Evolutionary conservation across 2,797 vertebrate species (phyloP).

Genomic region (Gymnoscopelus microlampas): DNA sequence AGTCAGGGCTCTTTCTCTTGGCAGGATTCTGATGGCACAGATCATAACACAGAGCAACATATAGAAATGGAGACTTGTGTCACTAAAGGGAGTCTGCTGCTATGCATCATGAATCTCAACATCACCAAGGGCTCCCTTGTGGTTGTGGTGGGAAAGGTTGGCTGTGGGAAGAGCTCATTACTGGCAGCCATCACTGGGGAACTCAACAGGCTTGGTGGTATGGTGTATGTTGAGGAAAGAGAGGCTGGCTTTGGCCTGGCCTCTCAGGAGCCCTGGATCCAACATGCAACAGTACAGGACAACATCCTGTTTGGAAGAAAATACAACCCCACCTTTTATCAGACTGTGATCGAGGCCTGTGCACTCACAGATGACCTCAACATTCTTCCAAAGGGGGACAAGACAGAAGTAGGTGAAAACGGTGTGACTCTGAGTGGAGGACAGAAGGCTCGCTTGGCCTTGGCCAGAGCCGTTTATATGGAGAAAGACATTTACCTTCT

Average conservation of each 20-base stretch:
- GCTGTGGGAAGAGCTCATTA: conserved; percentile 94
- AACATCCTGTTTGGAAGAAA: conserved; percentile 94
- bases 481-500: conserved; percentile 96
- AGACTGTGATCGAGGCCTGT: conserved; percentile 90
- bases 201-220: conserved; percentile 84
- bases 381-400: conserved; percentile 89
- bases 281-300: conserved; percentile 90
- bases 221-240: conserved; percentile 80
- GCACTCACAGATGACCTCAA: conserved; percentile 90
- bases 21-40: conserved; percentile 58
- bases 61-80: conserved; percentile 18
- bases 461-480: conserved; percentile 96
- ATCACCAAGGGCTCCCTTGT: conserved; percentile 89
- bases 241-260: conserved; percentile 89
- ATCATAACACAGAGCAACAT: conserved; percentile 3
- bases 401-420: conserved; percentile 94
- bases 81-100: conserved; percentile 71
- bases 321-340: conserved; percentile 84
- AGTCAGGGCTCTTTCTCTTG: conserved; percentile 87
- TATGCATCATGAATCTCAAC: conserved; percentile 82
- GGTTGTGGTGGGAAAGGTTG: conserved; percentile 93
- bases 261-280: conserved; percentile 96
- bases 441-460: conserved; percentile 93
- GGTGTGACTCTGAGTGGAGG: conserved; percentile 96
- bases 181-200: conserved; percentile 92